Percentiles rank a stretch among this genome's conserved stretches.
Evolutionary conservation across 2,888 invertebrate species (phyloP).

Genomic region (Calameuta filiformis): DNA sequence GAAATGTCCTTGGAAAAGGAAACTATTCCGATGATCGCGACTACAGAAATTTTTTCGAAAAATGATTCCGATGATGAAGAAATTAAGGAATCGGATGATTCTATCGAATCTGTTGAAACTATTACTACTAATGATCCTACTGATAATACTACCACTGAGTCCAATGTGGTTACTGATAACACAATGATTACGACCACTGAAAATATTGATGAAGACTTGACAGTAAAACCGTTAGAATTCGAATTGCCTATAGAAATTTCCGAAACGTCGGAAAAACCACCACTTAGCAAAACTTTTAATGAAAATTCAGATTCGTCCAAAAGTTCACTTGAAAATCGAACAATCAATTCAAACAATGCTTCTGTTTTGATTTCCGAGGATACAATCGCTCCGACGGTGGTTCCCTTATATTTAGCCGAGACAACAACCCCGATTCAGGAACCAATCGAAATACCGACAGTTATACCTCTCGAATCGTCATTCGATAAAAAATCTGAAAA

Average conservation of each 20-base stretch:
- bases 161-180: not conserved
- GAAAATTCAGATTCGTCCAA: not conserved
- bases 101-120: not conserved
- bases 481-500: not conserved
- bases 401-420: not conserved
- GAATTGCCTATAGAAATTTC: constrained; percentile 17
- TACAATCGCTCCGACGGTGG: not conserved
- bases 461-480: constrained; percentile 47
- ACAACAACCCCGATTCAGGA: not conserved
- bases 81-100: not conserved
- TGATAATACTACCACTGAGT: not conserved
- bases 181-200: constrained; percentile 3
- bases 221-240: constrained; percentile 9
- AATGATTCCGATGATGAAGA: not conserved
- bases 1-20: constrained; percentile 11
- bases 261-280: constrained; percentile 13
- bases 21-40: not conserved
- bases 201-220: constrained; percentile 9
- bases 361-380: not conserved
- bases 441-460: constrained; percentile 47
- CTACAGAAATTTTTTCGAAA: not conserved
- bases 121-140: not conserved
- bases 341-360: not conserved
- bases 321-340: not conserved
- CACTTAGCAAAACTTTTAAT: not conserved